Evolutionary conservation across 2,888 invertebrate genomes (phyloP).

Genomic region (Ischnus inquisitorius): DNA sequence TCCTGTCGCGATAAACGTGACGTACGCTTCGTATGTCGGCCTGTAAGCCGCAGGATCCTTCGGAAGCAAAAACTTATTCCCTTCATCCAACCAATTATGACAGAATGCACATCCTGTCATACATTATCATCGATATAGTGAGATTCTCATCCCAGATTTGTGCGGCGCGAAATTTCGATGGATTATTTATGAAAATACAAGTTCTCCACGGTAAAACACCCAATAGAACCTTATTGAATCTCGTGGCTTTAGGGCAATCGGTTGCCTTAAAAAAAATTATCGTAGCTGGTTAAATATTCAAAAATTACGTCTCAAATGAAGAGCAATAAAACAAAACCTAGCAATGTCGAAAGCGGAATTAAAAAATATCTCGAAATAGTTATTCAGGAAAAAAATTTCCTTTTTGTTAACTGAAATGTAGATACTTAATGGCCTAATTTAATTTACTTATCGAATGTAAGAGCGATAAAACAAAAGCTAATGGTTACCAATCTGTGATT

Average conservation of each 20-base stretch:
- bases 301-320: too few species aligned
- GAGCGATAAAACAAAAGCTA: neutral
- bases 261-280: too few species aligned
- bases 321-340: too few species aligned
- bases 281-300: too few species aligned
- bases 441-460: neutral
- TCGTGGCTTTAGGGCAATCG: too few species aligned
- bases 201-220: neutral
- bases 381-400: too few species aligned
- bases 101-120: neutral
- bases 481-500: neutral
- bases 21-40: constrained; percentile 39
- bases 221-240: too few species aligned
- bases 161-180: neutral
- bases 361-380: too few species aligned
- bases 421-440: too few species aligned
- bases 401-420: too few species aligned
- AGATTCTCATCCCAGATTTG: neutral
- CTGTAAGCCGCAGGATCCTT: neutral
- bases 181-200: neutral
- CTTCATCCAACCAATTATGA: neutral
- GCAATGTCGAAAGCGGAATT: too few species aligned
- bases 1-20: constrained; percentile 46
- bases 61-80: constrained; percentile 21
- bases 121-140: neutral